phyloP scores from a whole-genome alignment of 2,797 vertebrate genomes.

The Chrysocyon brachyurus region DNA sequence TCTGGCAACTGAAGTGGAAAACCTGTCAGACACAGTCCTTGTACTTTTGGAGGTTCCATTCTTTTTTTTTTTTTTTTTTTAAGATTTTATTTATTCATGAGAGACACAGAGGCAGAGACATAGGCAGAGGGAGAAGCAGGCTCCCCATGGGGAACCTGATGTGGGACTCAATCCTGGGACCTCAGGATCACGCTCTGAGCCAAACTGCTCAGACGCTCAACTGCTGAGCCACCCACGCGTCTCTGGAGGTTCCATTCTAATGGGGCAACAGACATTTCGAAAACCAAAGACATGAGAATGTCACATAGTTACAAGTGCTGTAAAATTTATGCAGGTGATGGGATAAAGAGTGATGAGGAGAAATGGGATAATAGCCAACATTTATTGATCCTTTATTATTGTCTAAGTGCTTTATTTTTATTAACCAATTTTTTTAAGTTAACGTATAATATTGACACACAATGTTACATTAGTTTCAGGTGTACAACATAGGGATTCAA shows the following conservation, averaged over 20 bases:
- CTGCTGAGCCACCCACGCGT: too few relatives aligned
- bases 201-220: too few relatives aligned
- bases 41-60: background rate
- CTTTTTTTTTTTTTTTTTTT: background rate
- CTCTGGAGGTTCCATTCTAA: background rate
- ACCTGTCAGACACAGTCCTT: background rate
- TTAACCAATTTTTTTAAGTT: background rate
- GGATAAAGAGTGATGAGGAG: background rate
- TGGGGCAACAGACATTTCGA: background rate
- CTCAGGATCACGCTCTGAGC: too few relatives aligned
- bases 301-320: background rate
- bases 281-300: background rate
- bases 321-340: background rate
- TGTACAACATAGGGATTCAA: background rate
- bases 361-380: background rate
- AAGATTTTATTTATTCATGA: too few relatives aligned
- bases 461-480: background rate
- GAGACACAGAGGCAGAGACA: too few relatives aligned
- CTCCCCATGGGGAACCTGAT: too few relatives aligned
- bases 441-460: background rate
- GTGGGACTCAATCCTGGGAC: too few relatives aligned
- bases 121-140: too few relatives aligned
- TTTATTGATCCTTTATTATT: background rate
- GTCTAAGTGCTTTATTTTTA: conserved; percentile 20
- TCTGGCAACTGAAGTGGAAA: background rate